A percentile compares a stretch with the other conserved stretches of the same genome.
phyloP scores from a whole-genome alignment of 2,888 invertebrate genomes.

The Tipula confusa region DNA sequence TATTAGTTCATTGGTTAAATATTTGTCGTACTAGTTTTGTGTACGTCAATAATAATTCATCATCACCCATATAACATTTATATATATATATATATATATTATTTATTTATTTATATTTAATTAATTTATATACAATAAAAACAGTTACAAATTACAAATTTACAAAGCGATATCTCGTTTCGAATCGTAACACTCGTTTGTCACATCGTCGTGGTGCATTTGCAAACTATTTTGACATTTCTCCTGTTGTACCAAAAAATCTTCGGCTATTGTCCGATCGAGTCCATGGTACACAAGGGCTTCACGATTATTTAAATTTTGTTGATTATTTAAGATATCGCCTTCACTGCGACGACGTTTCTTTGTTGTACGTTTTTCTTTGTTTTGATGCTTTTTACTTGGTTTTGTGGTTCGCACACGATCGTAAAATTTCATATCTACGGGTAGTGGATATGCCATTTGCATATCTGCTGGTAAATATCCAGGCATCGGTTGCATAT shows the following conservation, averaged over 20 bases:
- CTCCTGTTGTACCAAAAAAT: slow-evolving; percentile 47
- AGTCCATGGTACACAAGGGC: slow-evolving; percentile 48
- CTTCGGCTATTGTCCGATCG: slow-evolving; percentile 48
- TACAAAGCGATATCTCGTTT: neutral
- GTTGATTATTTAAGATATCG: slow-evolving; percentile 40
- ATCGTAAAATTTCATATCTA: neutral
- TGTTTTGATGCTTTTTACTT: neutral
- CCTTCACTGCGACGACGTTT: slow-evolving; percentile 48
- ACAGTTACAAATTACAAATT: neutral
- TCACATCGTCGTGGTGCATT: neutral
- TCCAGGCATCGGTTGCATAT: neutral
- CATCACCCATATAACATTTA: neutral
- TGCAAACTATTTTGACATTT: slow-evolving; percentile 37
- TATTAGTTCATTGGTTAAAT: neutral
- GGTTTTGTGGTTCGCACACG: neutral
- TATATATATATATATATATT: neutral
- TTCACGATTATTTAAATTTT: slow-evolving; percentile 36
- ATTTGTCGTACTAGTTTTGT: neutral
- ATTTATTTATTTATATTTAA: neutral
- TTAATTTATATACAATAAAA: slow-evolving; percentile 13
- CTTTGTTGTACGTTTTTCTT: slow-evolving; percentile 39
- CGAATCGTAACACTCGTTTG: neutral
- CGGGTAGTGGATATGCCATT: neutral
- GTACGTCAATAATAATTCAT: slow-evolving; percentile 5
- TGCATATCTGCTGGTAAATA: neutral